Conservation (phyloP, 1,140 invertebrate genomes). For the Pomacea maculata region DNA sequence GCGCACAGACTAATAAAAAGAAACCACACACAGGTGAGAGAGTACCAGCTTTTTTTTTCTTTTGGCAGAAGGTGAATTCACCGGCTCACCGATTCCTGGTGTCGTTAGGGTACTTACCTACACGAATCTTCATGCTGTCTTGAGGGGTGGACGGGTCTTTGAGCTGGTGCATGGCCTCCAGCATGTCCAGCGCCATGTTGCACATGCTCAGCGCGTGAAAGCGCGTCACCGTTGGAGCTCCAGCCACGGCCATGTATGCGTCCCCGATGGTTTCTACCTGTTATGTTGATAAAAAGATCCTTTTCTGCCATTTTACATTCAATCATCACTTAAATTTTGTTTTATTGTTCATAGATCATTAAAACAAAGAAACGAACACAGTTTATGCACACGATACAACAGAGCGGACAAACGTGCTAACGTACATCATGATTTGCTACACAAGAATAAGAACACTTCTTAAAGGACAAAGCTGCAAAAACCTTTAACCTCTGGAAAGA, state of each 20-base stretch:
- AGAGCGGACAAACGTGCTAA: too few relatives aligned
- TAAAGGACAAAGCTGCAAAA: too few relatives aligned
- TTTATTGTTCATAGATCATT: too few relatives aligned
- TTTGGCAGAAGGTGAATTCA: not conserved
- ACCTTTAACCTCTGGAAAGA: too few relatives aligned
- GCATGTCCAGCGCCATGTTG: slow-evolving; percentile 72
- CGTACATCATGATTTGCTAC: too few relatives aligned
- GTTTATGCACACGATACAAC: too few relatives aligned
- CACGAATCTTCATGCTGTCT: slow-evolving; percentile 87
- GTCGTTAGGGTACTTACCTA: slow-evolving; percentile 70
- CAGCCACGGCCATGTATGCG: slow-evolving; percentile 87
- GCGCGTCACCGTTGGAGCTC: slow-evolving; percentile 54
- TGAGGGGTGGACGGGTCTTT: slow-evolving; percentile 87
- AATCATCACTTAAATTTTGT: not conserved
- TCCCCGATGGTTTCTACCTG: slow-evolving; percentile 97
- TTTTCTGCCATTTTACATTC: not conserved
- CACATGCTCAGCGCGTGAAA: slow-evolving; percentile 57
- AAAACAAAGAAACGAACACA: too few relatives aligned
- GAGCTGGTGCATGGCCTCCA: slow-evolving; percentile 88
- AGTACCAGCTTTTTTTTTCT: too few relatives aligned
- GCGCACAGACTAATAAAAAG: too few relatives aligned
- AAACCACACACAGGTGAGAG: too few relatives aligned
- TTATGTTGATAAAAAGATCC: not conserved
- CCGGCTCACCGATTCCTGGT: not conserved
- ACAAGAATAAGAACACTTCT: too few relatives aligned